Evolutionary conservation across 2,113 vertebrate species (phyloP).

Genomic region (Alectura lathami): DNA sequence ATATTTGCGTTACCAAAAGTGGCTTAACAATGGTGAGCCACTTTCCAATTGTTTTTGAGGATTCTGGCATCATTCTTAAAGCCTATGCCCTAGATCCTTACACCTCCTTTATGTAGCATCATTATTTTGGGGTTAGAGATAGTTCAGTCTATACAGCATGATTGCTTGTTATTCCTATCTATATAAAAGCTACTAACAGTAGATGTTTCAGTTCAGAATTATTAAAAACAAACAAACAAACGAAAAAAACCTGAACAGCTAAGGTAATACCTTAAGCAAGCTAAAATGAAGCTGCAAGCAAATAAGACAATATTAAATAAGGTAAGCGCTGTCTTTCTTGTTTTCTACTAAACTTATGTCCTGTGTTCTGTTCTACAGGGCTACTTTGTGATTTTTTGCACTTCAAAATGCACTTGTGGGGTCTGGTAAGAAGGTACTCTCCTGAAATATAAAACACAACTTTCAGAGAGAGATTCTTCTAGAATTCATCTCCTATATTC

Average conservation of each 20-base stretch:
- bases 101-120: background rate
- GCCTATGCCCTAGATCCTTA: background rate
- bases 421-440: rapidly evolving
- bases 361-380: background rate
- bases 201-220: background rate
- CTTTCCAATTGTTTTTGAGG: background rate
- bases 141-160: background rate
- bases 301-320: background rate
- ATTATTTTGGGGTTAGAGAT: background rate
- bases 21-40: background rate
- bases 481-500: background rate
- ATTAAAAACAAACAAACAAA: too few species aligned
- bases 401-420: background rate
- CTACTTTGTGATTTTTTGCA: background rate
- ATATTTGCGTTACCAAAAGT: background rate
- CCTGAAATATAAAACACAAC: background rate
- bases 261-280: background rate
- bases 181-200: background rate
- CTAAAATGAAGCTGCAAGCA: background rate
- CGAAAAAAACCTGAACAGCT: too few species aligned
- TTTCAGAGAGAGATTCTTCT: background rate
- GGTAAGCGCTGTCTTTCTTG: background rate
- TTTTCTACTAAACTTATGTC: background rate
- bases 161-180: background rate
- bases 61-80: background rate